Evolutionary conservation across 2,888 invertebrate species (phyloP).

Genomic region (Philaethria dido): DNA sequence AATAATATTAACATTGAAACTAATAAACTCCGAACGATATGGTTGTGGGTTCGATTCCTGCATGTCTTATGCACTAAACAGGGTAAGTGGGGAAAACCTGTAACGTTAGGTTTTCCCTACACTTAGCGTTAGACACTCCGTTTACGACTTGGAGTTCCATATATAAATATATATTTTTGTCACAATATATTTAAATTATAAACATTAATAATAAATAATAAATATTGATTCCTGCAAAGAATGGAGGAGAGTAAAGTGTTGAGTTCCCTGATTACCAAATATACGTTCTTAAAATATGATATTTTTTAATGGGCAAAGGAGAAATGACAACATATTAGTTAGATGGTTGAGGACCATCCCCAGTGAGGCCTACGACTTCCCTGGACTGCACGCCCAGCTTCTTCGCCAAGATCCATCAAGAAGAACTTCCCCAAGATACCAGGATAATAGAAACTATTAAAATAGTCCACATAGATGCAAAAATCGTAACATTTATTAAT

Average conservation of each 20-base stretch:
- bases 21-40: neutral
- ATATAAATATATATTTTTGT: too few relatives aligned
- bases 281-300: too few relatives aligned
- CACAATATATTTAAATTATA: too few relatives aligned
- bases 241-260: too few relatives aligned
- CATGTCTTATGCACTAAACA: neutral
- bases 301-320: conserved; percentile 89
- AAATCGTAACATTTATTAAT: neutral
- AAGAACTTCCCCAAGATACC: conserved; percentile 76
- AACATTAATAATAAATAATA: too few relatives aligned
- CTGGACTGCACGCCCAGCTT: conserved; percentile 79
- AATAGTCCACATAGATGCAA: too few relatives aligned
- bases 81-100: too few relatives aligned
- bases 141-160: too few relatives aligned
- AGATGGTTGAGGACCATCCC: conserved; percentile 86
- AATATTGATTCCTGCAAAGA: too few relatives aligned
- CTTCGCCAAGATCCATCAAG: conserved; percentile 81
- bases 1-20: neutral
- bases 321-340: conserved; percentile 94
- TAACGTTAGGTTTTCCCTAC: too few relatives aligned
- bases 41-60: neutral
- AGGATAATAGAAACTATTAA: conserved; percentile 45
- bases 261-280: too few relatives aligned
- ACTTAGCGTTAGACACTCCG: too few relatives aligned
- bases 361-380: conserved; percentile 69